Percentiles rank a stretch among this genome's conserved stretches.
These are phyloP conservation scores for Poeciliopsis paucimaculata DNA, from an alignment of 2,797 vertebrate genomes.

Conservation along the genomic window DNA sequence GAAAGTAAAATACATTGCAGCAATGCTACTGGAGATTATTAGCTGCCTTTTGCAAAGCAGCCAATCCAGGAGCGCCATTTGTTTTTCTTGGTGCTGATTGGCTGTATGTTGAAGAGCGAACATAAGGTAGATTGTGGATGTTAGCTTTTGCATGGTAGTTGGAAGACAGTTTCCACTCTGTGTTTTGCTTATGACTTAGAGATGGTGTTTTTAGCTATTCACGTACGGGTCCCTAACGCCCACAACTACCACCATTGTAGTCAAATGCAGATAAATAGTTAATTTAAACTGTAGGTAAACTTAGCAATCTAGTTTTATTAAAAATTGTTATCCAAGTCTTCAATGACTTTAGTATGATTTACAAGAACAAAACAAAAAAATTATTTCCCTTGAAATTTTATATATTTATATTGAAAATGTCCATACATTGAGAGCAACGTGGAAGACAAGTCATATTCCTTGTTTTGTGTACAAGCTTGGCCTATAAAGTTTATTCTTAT, in stretches of 20 bases:
- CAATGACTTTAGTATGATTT: background rate
- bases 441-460: background rate
- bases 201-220: background rate
- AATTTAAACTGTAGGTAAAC: background rate
- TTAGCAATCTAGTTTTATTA: background rate
- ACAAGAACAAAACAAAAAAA: background rate
- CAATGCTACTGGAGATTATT: background rate
- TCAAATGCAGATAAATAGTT: background rate
- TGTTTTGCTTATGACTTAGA: background rate
- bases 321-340: background rate
- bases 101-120: too few species aligned
- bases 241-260: background rate
- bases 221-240: background rate
- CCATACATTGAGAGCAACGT: background rate
- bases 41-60: background rate
- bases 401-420: background rate
- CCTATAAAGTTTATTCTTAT: background rate
- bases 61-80: too few species aligned
- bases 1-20: background rate
- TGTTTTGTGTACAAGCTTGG: background rate
- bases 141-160: background rate
- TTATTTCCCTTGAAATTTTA: conserved; percentile 1
- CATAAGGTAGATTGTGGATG: too few species aligned
- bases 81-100: too few species aligned
- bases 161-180: too few species aligned